Conservation (phyloP, 1,140 invertebrate genomes). For the Aphis gossypii region DNA sequence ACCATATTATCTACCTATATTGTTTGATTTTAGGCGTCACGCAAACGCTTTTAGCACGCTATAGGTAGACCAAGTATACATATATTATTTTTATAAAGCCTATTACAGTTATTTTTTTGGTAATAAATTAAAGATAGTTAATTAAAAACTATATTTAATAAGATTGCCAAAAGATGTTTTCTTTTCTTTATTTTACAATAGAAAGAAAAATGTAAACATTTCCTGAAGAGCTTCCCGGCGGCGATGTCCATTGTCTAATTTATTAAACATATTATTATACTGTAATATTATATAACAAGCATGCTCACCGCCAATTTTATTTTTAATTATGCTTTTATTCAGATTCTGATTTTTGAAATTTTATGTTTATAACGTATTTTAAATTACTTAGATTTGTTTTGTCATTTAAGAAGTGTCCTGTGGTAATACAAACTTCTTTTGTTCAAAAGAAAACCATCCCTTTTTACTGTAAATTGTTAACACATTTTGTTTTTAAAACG, state of each 20-base stretch:
- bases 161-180: background rate
- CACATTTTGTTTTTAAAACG: background rate
- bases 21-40: constrained; percentile 11
- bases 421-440: too few species aligned
- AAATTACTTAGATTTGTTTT: too few species aligned
- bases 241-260: background rate
- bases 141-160: background rate
- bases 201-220: background rate
- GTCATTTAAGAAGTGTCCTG: too few species aligned
- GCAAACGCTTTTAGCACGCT: background rate
- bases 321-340: background rate
- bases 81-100: background rate
- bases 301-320: background rate
- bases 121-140: background rate
- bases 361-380: too few species aligned
- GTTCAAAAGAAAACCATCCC: too few species aligned
- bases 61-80: background rate
- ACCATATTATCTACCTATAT: background rate
- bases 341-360: background rate
- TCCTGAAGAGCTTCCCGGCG: background rate
- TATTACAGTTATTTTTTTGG: background rate
- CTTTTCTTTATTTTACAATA: background rate
- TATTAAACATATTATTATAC: background rate
- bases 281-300: background rate
- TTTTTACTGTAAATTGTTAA: background rate